Evolutionary conservation across 2,888 invertebrate genomes (phyloP).

Genomic region (Heliconius aoede): DNA sequence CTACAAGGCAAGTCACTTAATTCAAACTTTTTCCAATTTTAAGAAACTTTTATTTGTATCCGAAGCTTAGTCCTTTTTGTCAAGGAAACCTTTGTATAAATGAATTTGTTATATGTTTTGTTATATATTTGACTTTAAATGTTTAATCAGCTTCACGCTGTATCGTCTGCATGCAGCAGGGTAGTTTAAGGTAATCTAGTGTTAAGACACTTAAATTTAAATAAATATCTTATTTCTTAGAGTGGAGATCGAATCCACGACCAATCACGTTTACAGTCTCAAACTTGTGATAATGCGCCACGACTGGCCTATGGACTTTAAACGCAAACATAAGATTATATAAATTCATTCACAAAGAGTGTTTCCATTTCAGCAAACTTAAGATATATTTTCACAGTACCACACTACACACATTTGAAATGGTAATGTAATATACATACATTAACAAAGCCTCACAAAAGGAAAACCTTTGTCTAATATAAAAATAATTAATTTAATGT

Average conservation of each 20-base stretch:
- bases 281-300: too few species aligned
- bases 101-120: constrained; percentile 58
- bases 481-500: constrained; percentile 6
- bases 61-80: constrained; percentile 70
- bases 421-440: neutral
- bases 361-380: neutral
- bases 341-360: neutral
- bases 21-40: constrained; percentile 80
- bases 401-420: neutral
- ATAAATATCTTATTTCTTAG: too few species aligned
- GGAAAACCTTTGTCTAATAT: neutral
- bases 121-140: neutral
- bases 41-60: constrained; percentile 71
- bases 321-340: neutral
- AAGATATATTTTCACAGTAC: constrained; percentile 12
- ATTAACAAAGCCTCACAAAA: neutral
- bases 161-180: too few species aligned
- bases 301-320: neutral
- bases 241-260: too few species aligned
- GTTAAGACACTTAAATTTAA: too few species aligned
- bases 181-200: too few species aligned
- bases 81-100: constrained; percentile 64
- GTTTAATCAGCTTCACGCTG: neutral
- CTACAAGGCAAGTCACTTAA: constrained; percentile 78
- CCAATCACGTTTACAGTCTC: too few species aligned